Conservation (phyloP, 2,797 vertebrate species). For the Mallotus villosus region DNA sequence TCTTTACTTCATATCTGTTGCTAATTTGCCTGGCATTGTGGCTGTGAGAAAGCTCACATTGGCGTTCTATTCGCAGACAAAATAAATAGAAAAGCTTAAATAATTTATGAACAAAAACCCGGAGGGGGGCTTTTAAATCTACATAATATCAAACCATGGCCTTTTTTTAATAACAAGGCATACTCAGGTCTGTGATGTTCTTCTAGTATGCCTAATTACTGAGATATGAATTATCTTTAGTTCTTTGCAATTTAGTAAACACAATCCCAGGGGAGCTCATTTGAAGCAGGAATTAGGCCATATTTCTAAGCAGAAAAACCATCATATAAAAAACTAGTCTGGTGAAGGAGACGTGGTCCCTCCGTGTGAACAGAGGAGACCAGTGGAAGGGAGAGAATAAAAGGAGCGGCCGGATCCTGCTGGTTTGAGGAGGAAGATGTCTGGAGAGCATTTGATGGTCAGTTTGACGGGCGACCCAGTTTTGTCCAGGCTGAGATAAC, state of each 20-base stretch:
- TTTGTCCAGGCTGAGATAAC: conserved; percentile 34
- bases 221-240: conserved; percentile 74
- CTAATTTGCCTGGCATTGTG: conserved; percentile 51
- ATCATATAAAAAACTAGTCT: conserved; percentile 49
- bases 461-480: conserved; percentile 14
- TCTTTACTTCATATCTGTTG: neutral
- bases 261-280: conserved; percentile 73
- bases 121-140: conserved; percentile 71
- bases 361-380: neutral
- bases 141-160: conserved; percentile 76
- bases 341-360: neutral
- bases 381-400: neutral
- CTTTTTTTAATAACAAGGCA: conserved; percentile 70
- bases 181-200: conserved; percentile 75
- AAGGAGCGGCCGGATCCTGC: neutral
- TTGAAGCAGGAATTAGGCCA: conserved; percentile 76
- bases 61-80: conserved; percentile 62
- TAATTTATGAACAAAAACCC: conserved; percentile 69
- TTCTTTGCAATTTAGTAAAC: conserved; percentile 78
- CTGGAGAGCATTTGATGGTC: conserved; percentile 1
- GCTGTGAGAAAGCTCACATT: conserved; percentile 53
- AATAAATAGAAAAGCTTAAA: conserved; percentile 53
- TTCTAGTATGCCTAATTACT: conserved; percentile 78
- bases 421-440: conserved; percentile 20
- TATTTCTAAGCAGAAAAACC: conserved; percentile 66